Base-by-base conservation (phyloP, 1,140 invertebrate species). In the Berghia stephanieae region DNA sequence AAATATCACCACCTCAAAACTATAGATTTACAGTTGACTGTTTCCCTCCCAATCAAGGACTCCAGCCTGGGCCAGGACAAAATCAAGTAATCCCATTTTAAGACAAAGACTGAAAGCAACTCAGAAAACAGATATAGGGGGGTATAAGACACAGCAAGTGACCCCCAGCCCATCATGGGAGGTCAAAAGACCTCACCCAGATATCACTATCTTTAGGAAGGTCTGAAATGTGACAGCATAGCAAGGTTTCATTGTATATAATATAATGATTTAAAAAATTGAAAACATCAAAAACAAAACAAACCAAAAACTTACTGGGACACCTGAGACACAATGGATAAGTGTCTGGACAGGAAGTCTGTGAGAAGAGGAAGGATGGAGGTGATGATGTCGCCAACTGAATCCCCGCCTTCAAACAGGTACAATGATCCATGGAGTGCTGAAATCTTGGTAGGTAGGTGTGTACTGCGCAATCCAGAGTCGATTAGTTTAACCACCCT, bases 351-450 rank as follows among this genome's bases (percentile, higher is more conserved):
- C 80, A 95, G 91, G 83, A 94, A 94, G 78, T 94, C 93, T 40
- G 92, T 91, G 57, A 93, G 91, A 57, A 93, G 86, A 24, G 92
- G 92, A 76, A 94, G 88, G 67, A 95, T 86, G 68, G 92, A 83
- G 78, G 91, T 91, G 27, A 77, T 84, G 16, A 86, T 69, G 21
- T 89, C 88, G n/a, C n/a, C n/a, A n/a, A n/a, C n/a, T 68, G 82
- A 80, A 52, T 88, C 82, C 38, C 86, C 83, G 75, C 86, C 80
- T 80, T 93, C 91, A 93, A 96, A 89, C 60, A 96, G 86, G 87
- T 94, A 95, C 6, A 95, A 88, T n/a, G 94, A 87, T 1, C 94
- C 94, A 85, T 94, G 92, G 27, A 96, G 86, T 40, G 93, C 91
- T 16, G 93, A 91, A 49, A 94, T 92, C 83, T 92, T 91, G 21